phyloP scores from a whole-genome alignment of 2,888 invertebrate species.

The Apotomis capreana region DNA sequence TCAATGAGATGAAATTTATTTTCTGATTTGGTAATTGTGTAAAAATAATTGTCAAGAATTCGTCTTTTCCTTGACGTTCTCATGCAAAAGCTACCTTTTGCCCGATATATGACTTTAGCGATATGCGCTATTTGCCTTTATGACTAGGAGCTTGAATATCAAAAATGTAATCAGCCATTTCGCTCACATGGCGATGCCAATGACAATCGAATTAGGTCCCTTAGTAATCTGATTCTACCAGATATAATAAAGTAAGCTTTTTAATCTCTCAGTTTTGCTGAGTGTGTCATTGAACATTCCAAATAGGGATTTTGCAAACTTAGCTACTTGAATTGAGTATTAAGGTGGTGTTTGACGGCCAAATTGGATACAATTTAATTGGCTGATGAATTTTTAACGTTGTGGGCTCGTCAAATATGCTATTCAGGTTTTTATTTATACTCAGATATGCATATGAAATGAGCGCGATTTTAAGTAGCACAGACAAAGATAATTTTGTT shows the following conservation, averaged over 20 bases:
- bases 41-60: too few species aligned
- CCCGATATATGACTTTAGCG: too few species aligned
- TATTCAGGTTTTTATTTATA: constrained; percentile 7
- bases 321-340: neutral
- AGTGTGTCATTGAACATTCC: neutral
- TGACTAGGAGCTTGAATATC: too few species aligned
- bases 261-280: neutral
- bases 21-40: too few species aligned
- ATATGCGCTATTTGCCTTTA: too few species aligned
- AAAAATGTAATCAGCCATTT: too few species aligned
- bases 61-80: too few species aligned
- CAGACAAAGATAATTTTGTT: neutral
- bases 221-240: too few species aligned
- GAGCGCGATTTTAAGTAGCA: neutral
- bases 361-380: constrained; percentile 24
- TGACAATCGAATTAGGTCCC: too few species aligned
- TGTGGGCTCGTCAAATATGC: constrained; percentile 1
- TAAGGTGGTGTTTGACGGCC: constrained; percentile 4
- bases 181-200: too few species aligned
- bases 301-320: neutral
- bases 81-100: too few species aligned
- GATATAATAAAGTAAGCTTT: neutral
- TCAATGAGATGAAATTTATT: too few species aligned
- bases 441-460: neutral
- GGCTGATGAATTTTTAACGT: constrained; percentile 13